Conservation (phyloP, 1,140 invertebrate genomes). For the Drosophila truncata region DNA sequence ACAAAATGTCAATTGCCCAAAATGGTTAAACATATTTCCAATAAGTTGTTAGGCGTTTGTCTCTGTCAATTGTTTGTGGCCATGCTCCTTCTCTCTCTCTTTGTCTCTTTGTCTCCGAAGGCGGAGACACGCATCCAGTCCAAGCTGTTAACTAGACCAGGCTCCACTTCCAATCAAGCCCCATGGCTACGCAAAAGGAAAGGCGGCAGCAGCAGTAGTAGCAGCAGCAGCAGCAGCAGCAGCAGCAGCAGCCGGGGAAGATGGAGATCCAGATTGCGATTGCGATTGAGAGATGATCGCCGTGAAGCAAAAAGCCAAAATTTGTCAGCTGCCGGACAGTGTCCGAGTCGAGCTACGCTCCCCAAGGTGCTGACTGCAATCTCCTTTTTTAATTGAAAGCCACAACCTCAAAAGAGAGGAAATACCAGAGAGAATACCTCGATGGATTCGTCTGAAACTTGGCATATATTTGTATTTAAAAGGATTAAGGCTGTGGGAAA, state of each 20-base stretch:
- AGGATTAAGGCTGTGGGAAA: slow-evolving; percentile 3
- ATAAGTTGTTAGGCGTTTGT: slow-evolving; percentile 80
- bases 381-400: slow-evolving; percentile 39
- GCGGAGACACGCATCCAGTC: slow-evolving; percentile 42
- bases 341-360: slow-evolving; percentile 6
- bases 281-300: slow-evolving; percentile 43
- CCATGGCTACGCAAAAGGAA: slow-evolving; percentile 21
- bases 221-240: too few species aligned
- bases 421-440: slow-evolving; percentile 12
- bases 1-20: slow-evolving; percentile 77
- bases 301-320: slow-evolving; percentile 30
- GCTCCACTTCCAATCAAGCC: slow-evolving; percentile 43
- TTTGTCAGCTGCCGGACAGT: slow-evolving; percentile 47
- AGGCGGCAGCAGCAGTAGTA: slow-evolving; percentile 13
- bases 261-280: slow-evolving; percentile 5
- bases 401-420: neutral
- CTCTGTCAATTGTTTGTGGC: slow-evolving; percentile 54
- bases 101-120: too few species aligned
- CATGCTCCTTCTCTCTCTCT: slow-evolving; percentile 11
- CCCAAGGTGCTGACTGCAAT: slow-evolving; percentile 40
- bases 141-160: slow-evolving; percentile 34
- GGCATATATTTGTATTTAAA: slow-evolving; percentile 1
- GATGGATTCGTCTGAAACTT: neutral
- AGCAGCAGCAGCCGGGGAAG: slow-evolving; percentile 3
- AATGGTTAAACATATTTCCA: slow-evolving; percentile 81